A percentile compares a stretch with the other conserved stretches of the same genome.
Evolutionary conservation across 2,113 vertebrate genomes (phyloP).

Genomic region (Daboia siamensis): DNA sequence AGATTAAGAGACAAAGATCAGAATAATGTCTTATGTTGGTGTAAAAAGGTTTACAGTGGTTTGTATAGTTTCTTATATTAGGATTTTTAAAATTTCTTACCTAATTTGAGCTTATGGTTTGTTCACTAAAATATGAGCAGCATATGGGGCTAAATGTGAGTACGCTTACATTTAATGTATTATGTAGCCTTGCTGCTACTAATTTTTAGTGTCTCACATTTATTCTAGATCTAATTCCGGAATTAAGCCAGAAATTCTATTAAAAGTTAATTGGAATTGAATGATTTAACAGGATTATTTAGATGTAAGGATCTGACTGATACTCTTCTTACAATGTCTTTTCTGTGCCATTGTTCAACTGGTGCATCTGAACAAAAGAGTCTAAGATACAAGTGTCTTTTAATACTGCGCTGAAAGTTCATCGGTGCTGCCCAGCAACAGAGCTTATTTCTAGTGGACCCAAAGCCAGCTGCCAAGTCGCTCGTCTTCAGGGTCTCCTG

Average conservation of each 20-base stretch:
- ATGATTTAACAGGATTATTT: not conserved
- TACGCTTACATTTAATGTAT: not conserved
- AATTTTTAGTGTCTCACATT: not conserved
- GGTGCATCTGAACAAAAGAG: not conserved
- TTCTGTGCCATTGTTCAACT: not conserved
- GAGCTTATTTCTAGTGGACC: not conserved
- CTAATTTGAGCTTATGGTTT: not conserved
- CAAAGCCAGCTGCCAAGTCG: slow-evolving; percentile 32
- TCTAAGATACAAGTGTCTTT: slow-evolving; percentile 20
- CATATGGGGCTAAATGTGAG: not conserved
- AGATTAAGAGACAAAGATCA: not conserved
- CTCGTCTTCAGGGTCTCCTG: slow-evolving; percentile 52
- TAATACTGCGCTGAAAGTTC: slow-evolving; percentile 7
- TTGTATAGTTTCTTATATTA: not conserved
- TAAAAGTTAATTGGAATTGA: not conserved
- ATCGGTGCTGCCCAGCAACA: slow-evolving; percentile 35
- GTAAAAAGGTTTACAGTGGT: not conserved
- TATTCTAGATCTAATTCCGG: not conserved
- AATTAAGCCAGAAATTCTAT: not conserved
- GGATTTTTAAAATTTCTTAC: not conserved
- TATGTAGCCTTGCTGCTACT: not conserved
- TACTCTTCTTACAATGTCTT: not conserved
- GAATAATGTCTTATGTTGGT: not conserved
- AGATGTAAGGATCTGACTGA: not conserved
- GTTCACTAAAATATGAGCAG: not conserved